Evolutionary conservation across 2,113 vertebrate species (phyloP).

Genomic region (Anolis carolinensis): DNA sequence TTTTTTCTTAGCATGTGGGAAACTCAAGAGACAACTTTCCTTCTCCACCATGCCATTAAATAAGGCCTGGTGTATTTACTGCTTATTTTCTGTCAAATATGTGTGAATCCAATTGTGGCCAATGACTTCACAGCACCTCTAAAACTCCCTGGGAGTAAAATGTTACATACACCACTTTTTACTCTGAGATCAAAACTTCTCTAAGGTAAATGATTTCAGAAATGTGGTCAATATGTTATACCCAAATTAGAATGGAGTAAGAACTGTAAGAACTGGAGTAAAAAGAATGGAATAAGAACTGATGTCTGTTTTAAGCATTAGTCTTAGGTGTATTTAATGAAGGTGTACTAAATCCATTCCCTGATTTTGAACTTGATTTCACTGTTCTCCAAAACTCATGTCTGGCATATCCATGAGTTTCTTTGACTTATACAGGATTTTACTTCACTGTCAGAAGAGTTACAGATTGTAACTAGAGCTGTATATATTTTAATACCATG

Average conservation of each 20-base stretch:
- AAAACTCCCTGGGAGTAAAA: background rate
- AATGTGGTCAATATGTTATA: background rate
- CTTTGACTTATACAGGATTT: background rate
- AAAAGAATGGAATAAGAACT: background rate
- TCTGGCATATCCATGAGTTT: background rate
- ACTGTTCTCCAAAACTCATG: background rate
- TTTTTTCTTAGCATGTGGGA: background rate
- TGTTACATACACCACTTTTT: background rate
- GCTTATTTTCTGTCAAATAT: background rate
- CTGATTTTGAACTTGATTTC: background rate
- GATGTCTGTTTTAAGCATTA: background rate
- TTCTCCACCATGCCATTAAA: background rate
- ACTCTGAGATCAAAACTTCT: too few species aligned
- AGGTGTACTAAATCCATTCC: too few species aligned
- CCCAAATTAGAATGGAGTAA: too few species aligned
- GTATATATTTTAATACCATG: background rate
- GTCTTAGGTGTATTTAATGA: too few species aligned
- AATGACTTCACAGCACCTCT: background rate
- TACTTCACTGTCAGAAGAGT: background rate
- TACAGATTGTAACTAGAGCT: too few species aligned
- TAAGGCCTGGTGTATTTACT: background rate
- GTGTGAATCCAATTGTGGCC: background rate
- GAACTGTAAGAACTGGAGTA: too few species aligned
- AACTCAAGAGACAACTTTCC: background rate
- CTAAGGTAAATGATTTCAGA: background rate